phyloP scores from a whole-genome alignment of 2,888 invertebrate species.

The Drosophila merina region DNA sequence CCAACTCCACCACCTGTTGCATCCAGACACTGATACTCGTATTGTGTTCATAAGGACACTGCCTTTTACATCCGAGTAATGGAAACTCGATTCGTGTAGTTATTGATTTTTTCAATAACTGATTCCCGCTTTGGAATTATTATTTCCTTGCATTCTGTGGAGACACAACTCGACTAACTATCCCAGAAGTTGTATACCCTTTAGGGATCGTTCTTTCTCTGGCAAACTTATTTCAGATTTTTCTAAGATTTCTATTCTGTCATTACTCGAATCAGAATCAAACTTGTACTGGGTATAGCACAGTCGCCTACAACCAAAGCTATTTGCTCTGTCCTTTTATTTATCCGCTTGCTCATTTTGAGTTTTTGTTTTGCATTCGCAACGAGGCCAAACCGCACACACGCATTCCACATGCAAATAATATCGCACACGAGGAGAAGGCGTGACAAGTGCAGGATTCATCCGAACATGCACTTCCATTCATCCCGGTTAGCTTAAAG shows the following conservation, averaged over 20 bases:
- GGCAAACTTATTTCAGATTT: no score
- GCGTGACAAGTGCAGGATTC: conserved; percentile 47
- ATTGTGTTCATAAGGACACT: not conserved
- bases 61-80: not conserved
- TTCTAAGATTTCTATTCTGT: not conserved
- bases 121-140: not conserved
- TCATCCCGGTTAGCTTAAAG: conserved; percentile 4
- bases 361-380: conserved; percentile 65
- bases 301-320: conserved; percentile 39
- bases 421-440: conserved; percentile 39
- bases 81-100: not conserved
- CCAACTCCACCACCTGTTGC: conserved; percentile 2
- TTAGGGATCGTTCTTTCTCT: no score
- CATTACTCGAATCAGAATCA: not conserved
- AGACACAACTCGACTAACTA: not conserved
- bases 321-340: conserved; percentile 27
- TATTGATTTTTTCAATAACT: not conserved
- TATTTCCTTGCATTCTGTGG: not conserved
- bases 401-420: conserved; percentile 60
- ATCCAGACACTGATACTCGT: not conserved
- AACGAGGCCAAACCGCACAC: conserved; percentile 65
- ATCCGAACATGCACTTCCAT: conserved; percentile 33
- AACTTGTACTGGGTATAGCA: conserved; percentile 8
- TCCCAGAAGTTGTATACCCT: no score
- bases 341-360: conserved; percentile 60